phyloP scores from a whole-genome alignment of 2,888 invertebrate genomes.

The Eupithecia subfuscata region DNA sequence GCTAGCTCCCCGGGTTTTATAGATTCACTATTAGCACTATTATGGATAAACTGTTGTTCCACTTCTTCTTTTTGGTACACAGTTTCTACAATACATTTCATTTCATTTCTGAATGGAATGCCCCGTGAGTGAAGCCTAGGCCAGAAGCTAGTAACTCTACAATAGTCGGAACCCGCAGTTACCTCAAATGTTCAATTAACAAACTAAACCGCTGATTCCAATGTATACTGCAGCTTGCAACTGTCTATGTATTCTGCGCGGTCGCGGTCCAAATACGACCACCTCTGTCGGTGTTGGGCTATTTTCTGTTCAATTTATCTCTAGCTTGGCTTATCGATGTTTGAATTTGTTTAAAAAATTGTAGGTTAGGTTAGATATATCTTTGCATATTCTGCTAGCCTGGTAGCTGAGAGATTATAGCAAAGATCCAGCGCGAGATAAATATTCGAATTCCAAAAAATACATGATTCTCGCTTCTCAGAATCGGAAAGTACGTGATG shows the following conservation, averaged over 20 bases:
- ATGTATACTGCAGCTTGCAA: constrained; percentile 7
- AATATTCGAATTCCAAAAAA: too few relatives aligned
- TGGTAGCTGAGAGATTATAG: neutral
- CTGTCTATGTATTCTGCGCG: constrained; percentile 5
- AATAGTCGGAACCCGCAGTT: constrained; percentile 1
- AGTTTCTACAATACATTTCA: too few relatives aligned
- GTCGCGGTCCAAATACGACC: constrained; percentile 3
- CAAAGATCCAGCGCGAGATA: neutral
- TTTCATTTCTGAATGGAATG: neutral
- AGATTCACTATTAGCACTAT: neutral
- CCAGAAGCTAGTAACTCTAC: neutral
- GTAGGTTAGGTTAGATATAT: constrained; percentile 28
- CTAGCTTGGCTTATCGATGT: neutral
- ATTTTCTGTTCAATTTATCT: neutral
- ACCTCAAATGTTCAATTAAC: constrained; percentile 30
- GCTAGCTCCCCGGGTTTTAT: neutral
- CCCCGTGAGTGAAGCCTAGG: neutral
- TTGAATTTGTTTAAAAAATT: neutral
- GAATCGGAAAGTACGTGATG: neutral
- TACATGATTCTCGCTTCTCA: neutral
- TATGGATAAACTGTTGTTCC: too few relatives aligned
- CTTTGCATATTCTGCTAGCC: constrained; percentile 31
- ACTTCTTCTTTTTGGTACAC: too few relatives aligned
- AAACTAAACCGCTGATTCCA: constrained; percentile 27
- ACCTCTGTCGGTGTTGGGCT: neutral